A percentile compares a stretch with the other conserved stretches of the same genome.
These are phyloP conservation scores for Troides oblongomaculatus DNA, from an alignment of 2,888 invertebrate genomes.

Conservation along the genomic window DNA sequence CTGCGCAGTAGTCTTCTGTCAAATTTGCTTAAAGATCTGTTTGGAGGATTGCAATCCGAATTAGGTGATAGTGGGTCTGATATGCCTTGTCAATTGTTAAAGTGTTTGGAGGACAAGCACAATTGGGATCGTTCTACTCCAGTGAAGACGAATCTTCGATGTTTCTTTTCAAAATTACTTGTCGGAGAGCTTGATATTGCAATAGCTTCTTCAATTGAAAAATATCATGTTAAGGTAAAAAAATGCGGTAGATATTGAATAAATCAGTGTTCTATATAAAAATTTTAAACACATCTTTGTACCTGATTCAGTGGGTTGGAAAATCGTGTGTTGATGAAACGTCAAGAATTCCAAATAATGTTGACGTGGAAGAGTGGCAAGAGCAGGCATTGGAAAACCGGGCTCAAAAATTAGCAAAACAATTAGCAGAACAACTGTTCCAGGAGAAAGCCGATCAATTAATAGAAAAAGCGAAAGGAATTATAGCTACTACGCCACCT, in stretches of 20 bases:
- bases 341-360: constrained; percentile 39
- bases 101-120: constrained; percentile 68
- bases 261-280: neutral
- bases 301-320: constrained; percentile 59
- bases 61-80: constrained; percentile 43
- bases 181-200: constrained; percentile 67
- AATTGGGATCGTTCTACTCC: constrained; percentile 62
- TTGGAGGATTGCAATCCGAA: constrained; percentile 62
- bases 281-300: neutral
- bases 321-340: constrained; percentile 54
- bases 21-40: constrained; percentile 57
- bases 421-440: constrained; percentile 61
- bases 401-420: constrained; percentile 55
- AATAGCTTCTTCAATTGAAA: constrained; percentile 67
- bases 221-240: constrained; percentile 65
- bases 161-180: constrained; percentile 58
- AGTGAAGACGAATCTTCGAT: constrained; percentile 56
- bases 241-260: neutral
- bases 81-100: constrained; percentile 69
- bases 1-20: constrained; percentile 57
- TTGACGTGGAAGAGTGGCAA: constrained; percentile 48
- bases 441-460: constrained; percentile 53
- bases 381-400: constrained; percentile 52
- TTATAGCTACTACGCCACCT: constrained; percentile 45
- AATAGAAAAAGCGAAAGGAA: constrained; percentile 50